Percentiles rank a stretch among this genome's conserved stretches.
These are phyloP conservation scores for Argya squamiceps DNA, from an alignment of 2,797 vertebrate genomes.

Conservation along the genomic window DNA sequence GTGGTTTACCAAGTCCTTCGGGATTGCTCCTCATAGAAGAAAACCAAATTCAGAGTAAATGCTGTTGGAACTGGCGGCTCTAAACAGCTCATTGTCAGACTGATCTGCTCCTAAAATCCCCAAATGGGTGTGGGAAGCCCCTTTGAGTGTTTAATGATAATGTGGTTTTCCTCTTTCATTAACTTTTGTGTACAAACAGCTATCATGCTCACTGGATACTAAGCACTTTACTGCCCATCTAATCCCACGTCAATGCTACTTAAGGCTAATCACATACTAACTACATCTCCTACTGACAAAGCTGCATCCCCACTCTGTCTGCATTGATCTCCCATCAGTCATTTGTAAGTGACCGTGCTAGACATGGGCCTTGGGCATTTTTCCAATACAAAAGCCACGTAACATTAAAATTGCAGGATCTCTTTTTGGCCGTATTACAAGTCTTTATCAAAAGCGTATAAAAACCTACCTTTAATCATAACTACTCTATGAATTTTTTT, in stretches of 20 bases:
- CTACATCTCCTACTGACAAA: slow-evolving; percentile 85
- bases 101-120: slow-evolving; percentile 33
- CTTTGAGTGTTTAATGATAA: slow-evolving; percentile 21
- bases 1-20: neutral
- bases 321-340: slow-evolving; percentile 86
- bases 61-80: neutral
- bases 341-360: slow-evolving; percentile 86
- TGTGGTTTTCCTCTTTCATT: slow-evolving; percentile 61
- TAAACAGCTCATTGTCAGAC: slow-evolving; percentile 2
- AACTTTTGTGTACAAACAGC: slow-evolving; percentile 58
- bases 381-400: slow-evolving; percentile 85
- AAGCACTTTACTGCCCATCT: slow-evolving; percentile 61
- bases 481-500: slow-evolving; percentile 48
- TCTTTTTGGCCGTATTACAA: slow-evolving; percentile 60
- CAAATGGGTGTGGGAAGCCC: neutral
- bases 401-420: slow-evolving; percentile 82
- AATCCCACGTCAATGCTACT: slow-evolving; percentile 55
- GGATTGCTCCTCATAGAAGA: neutral
- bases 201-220: slow-evolving; percentile 31
- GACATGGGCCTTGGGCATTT: slow-evolving; percentile 87
- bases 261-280: slow-evolving; percentile 80
- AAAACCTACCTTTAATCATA: slow-evolving; percentile 60
- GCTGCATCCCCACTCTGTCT: slow-evolving; percentile 80
- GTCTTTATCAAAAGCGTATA: slow-evolving; percentile 62
- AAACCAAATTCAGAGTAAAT: slow-evolving; percentile 36